Base-by-base conservation (phyloP, 2,797 vertebrate genomes). In the Ataeniobius toweri region DNA sequence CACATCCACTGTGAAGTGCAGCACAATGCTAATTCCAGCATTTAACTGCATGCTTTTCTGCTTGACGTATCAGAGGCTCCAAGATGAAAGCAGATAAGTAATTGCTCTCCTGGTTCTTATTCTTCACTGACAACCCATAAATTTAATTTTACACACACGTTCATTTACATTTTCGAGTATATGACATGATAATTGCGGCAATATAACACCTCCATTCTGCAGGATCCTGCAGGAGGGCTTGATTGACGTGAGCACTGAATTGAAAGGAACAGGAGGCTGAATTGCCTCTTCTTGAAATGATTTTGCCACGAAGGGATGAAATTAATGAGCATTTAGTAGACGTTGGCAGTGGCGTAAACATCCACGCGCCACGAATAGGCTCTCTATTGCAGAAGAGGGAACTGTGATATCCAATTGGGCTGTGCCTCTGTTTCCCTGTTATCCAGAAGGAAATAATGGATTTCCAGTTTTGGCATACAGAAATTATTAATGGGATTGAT, bases 81-180 rank as follows among this genome's bases (percentile, higher is more conserved):
- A 96, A 97, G 98, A 99, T 99, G 98, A 99, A 99, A 98, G 98
- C 97, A 97, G 98, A 99, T 98, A 99, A 99, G 98, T 99, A 99
- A 99, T 99, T 99, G 98, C 98, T 98, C 98, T 98, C 97, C 97
- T 98, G 98, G 97, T 99, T 99, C 97, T 98, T 99, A 99, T 99
- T 99, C 98, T 99, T 99, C 97, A 96, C 97, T 99, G 98, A 99
- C 98, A 99, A 99, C 98, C 98, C 98, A 99, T 99, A 99, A 99
- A 99, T 99, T 99, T 99, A 99, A 99, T 99, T 99, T 99, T 99
- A 99, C 98, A 99, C 97, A 99, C 98, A 98, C 97, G 98, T 99
- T 99, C 98, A 99, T 99, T 99, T 99, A 99, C 98, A 99, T 99
- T 99, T 99, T 99, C 97, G 96, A 99, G 98, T 99, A 99, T 99